Evolutionary conservation across 2,888 invertebrate species (phyloP), one percentile per base, ranked within the genome.

Genomic region (Entomobrya multifasciata): DNA sequence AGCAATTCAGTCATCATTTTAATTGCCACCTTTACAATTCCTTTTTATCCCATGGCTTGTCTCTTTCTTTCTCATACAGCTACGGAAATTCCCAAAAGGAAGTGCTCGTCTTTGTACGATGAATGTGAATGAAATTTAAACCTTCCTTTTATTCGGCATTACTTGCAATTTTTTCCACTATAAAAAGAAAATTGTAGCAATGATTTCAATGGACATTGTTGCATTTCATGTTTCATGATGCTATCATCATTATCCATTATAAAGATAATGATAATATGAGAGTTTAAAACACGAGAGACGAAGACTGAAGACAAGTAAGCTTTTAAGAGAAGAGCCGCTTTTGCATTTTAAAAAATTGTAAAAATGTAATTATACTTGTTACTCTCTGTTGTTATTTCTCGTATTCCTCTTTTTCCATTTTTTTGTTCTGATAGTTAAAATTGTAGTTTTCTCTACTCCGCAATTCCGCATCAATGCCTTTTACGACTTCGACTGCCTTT

Each of bases 351-450:
- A 8, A 36, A 36, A 36, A 36, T 36, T 8, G 36, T 36, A 36
- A 36, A 36, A n/a, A n/a, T 55, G 55, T 55, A 55, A 25, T 25
- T 60, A 60, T 25, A 60, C 60, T 60, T 60, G 60, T 60, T 60
- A 13, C 1, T 60, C 20, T 60, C 10, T 60, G 60, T 11, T 60
- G 60, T 25, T 36, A 8, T 36, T 36, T 6, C 36, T 36, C 8
- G 36, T 36, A 8, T n/a, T n/a, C n/a, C n/a, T n/a, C n/a, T n/a
- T n/a, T n/a, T n/a, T n/a, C 55, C 10, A 20, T n/a, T 55, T 55
- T 55, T 55, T 55, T 55, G 55, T 55, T 55, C 5, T 55, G 60
- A 1, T 60, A 22, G 13, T 27, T 25, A 60, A 60, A 60, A 60
- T 25, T 13, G 20, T 60, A 25, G 25, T 25, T 60, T 60, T 60